Base-by-base conservation (phyloP, 1,140 invertebrate genomes). In the Magallana angulata region DNA sequence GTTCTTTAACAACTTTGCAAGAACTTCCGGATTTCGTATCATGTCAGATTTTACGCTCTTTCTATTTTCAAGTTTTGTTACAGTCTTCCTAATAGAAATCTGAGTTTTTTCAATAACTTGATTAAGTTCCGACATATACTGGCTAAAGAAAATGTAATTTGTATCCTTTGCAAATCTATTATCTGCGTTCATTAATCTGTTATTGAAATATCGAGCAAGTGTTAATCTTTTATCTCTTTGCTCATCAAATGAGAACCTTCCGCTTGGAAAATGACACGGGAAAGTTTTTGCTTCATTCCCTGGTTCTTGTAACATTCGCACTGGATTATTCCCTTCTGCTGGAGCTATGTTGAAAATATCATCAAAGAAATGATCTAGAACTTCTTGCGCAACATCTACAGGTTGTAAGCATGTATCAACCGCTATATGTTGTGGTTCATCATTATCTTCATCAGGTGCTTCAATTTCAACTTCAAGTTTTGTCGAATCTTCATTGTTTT, bases 341-440 rank as follows among this genome's bases (percentile, higher is more conserved):
- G 71, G 85, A 59, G 76, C 71, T 9, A 90, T 18, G 83, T 64
- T 88, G 56, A 84, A 90, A 14, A 88, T 59, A 80, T 82, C 36
- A 56, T 89, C 82, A 68, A 87, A 87, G 12, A 82, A 57, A 16
- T 80, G 30, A 71, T 88, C 84, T 58, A 90, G 18, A 71, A 86
- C n/a, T 83, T 90, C 89, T 82, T 90, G 89, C 48, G 71, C 87
- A 57, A 90, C 85, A 85, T 90, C 85, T 30, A 83, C 85, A 68
- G 89, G 89, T 87, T 90, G 87, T 7, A 90, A 36, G 64, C 87
- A 89, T 36, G 89, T 84, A 68, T 90, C 87, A 56, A 24, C 18
- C 18, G 18, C 18, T 24, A 24, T 24, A 24, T 24, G 18, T 24
- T 86, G 68, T 24, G 18, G 18, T 24, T 24, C 18, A 24, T 24